Conservation (phyloP, 2,888 invertebrate genomes). For the Lacanobia wlatinum region DNA sequence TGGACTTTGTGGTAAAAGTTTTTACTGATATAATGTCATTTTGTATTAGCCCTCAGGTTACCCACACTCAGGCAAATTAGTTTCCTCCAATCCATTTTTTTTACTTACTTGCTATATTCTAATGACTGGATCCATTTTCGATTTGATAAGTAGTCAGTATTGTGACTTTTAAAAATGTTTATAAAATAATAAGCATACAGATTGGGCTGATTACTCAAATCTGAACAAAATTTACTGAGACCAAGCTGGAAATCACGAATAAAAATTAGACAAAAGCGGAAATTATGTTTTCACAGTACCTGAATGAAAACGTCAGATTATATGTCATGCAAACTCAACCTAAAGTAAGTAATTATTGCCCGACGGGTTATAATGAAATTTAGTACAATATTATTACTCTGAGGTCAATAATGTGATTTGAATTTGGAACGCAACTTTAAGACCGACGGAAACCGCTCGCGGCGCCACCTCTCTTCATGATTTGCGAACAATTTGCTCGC, state of each 20-base stretch:
- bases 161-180: background rate
- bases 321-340: no score
- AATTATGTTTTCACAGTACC: no score
- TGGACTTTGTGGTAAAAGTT: background rate
- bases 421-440: no score
- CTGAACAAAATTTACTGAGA: background rate
- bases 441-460: no score
- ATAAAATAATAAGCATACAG: background rate
- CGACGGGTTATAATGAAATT: no score
- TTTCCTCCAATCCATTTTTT: background rate
- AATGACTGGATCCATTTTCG: background rate
- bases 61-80: background rate
- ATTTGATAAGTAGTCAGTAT: conserved; percentile 2
- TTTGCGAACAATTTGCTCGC: no score
- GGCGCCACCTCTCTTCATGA: no score
- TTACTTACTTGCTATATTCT: background rate
- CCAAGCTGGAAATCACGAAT: background rate
- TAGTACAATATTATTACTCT: no score
- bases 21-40: background rate
- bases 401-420: no score
- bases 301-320: no score
- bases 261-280: background rate
- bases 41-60: conserved; percentile 1
- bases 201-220: background rate
- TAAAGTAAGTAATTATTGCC: no score